Evolutionary conservation across 2,888 invertebrate species (phyloP), one percentile per base, ranked within the genome.

Genomic region (Melipona beecheii): DNA sequence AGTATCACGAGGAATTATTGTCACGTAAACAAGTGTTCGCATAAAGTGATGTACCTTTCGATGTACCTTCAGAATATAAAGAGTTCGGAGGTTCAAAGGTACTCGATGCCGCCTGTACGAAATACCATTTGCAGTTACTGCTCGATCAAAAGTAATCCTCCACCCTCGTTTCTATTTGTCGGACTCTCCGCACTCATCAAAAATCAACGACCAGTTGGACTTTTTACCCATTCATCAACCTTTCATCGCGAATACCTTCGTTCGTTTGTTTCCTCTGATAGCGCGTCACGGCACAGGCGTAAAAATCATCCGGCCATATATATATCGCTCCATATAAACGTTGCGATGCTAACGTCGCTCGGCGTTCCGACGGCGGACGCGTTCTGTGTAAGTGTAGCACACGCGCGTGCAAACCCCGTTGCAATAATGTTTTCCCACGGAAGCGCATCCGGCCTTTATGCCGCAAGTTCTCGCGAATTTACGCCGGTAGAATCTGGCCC

Each of bases 321-420:
- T 54, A 4, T 11, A 50, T 54, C 31, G 54, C 31, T 31, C 15
- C 31, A 15, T 15, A 43, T 15, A 50, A 64, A 85, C 82, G n/a
- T 84, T 85, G 77, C 74, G 85, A 86, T 86, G 86, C 78, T 81
- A 86, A 86, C 81, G 77, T 84, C 84, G 9, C 4, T 31, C 43
- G 43, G 9, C 43, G 43, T 9, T 43, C 9, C 9, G 9, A 43
- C 36, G 36, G 36, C 36, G 31, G 31, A 31, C 31, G 3, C 9
- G 9, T 0, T 36, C 6, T 65, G 71, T 81, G 54, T 5, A 54
- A 31, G n/a, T 43, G 43, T 56, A 3, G 52, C 19, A 6, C 27
- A 11, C 13, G 49, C 3, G 24, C 13, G 49, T 19, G 50, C 43
- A 49, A 68, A 27, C 43, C 17, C n/a, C 71, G 71, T 58, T 36